These are phyloP conservation scores for Thera britannica DNA, from an alignment of 2,888 invertebrate species.

Conservation along the genomic window DNA sequence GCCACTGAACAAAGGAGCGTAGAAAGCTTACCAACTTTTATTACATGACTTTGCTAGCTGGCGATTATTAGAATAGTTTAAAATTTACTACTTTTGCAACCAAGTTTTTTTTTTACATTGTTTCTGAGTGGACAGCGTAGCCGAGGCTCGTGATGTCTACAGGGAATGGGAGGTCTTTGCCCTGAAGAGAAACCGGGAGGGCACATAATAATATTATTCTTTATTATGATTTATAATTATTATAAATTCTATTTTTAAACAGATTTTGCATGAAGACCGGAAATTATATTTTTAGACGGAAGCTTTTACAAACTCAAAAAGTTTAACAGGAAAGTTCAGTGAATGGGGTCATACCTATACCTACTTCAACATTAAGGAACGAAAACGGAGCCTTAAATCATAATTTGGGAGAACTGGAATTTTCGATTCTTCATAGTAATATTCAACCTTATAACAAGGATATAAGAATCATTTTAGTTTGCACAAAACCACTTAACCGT, in stretches of 20 bases:
- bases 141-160: too few relatives aligned
- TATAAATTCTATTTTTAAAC: too few relatives aligned
- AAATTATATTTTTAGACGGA: too few relatives aligned
- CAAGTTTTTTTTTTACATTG: too few relatives aligned
- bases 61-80: not conserved
- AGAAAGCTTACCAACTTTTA: conserved; percentile 25
- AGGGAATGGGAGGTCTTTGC: too few relatives aligned
- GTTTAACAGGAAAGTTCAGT: conserved; percentile 1
- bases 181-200: too few relatives aligned
- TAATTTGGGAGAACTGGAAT: conserved; percentile 9
- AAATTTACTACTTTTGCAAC: not conserved
- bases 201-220: too few relatives aligned
- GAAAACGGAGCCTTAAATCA: conserved; percentile 18
- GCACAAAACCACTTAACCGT: conserved; percentile 2
- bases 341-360: conserved; percentile 16
- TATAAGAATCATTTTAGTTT: conserved; percentile 5
- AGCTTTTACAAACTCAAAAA: not conserved
- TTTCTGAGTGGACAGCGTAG: too few relatives aligned
- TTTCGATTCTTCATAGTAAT: conserved; percentile 17
- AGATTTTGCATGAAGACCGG: too few relatives aligned
- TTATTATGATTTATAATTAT: too few relatives aligned
- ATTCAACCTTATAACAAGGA: conserved; percentile 28
- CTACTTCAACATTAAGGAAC: conserved; percentile 21
- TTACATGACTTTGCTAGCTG: conserved; percentile 18
- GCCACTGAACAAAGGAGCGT: conserved; percentile 25